Conservation (phyloP, 2,113 vertebrate genomes). For the Antechinus stuartii region DNA sequence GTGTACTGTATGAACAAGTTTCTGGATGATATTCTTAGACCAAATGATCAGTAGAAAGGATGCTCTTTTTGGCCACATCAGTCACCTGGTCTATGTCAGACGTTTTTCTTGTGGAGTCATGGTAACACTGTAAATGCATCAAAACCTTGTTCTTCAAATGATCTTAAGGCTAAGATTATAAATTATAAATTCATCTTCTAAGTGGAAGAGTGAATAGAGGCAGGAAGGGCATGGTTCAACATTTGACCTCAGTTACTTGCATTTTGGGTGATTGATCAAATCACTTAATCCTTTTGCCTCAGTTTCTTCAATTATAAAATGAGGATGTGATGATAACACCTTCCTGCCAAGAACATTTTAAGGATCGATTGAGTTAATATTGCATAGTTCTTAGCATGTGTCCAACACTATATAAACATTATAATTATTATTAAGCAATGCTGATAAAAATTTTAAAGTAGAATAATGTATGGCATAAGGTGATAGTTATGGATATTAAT, state of each 20-base stretch:
- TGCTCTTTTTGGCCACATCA: too few relatives aligned
- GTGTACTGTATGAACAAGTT: neutral
- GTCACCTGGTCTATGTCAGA: too few relatives aligned
- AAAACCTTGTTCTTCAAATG: neutral
- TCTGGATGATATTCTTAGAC: neutral
- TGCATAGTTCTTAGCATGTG: neutral
- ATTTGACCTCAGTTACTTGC: neutral
- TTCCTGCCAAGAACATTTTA: neutral
- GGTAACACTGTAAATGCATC: too few relatives aligned
- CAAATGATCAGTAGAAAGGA: neutral
- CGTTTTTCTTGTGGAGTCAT: too few relatives aligned
- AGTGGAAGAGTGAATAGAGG: neutral
- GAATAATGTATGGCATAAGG: neutral
- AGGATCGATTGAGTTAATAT: neutral
- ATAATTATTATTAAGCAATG: neutral
- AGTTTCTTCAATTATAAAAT: neutral
- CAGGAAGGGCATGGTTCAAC: neutral
- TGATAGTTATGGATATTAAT: neutral
- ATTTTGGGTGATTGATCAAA: neutral
- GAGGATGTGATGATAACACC: neutral
- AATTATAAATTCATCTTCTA: too few relatives aligned
- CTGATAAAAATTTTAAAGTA: neutral
- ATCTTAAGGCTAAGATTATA: too few relatives aligned
- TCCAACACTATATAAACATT: neutral
- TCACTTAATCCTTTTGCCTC: neutral